Conservation (phyloP, 2,888 invertebrate genomes). For the Rotaria socialis region DNA sequence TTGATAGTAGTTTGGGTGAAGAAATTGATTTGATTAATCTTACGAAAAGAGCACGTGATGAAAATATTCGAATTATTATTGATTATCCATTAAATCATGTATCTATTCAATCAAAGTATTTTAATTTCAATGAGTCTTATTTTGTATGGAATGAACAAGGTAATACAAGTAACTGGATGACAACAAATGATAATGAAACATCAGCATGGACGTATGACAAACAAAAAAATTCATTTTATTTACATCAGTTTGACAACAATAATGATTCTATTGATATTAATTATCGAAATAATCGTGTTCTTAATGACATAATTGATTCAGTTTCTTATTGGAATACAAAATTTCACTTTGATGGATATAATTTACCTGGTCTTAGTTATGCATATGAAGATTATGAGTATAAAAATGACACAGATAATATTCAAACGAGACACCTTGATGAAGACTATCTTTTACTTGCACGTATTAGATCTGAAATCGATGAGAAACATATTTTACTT, state of each 20-base stretch:
- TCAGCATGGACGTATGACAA: slow-evolving; percentile 2
- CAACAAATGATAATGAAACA: neutral
- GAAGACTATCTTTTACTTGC: slow-evolving; percentile 23
- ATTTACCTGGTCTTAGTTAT: slow-evolving; percentile 7
- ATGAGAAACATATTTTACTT: neutral
- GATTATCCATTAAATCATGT: slow-evolving; percentile 34
- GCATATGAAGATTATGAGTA: slow-evolving; percentile 28
- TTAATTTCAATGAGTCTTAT: neutral
- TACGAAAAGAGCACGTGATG: neutral
- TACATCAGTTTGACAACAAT: neutral
- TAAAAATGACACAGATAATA: neutral
- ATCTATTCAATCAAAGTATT: neutral
- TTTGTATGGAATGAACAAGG: slow-evolving; percentile 19
- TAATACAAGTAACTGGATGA: slow-evolving; percentile 28
- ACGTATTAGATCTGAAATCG: neutral
- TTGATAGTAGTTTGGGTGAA: neutral
- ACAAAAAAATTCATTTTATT: neutral
- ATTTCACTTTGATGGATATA: neutral
- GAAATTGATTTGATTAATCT: neutral
- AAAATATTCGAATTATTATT: neutral
- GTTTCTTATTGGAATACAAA: neutral
- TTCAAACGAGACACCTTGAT: neutral
- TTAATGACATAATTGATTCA: neutral
- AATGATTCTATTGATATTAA: neutral
- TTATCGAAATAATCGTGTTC: slow-evolving; percentile 34